Conservation (phyloP, 2,113 vertebrate genomes). For the Elephantulus edwardii region DNA sequence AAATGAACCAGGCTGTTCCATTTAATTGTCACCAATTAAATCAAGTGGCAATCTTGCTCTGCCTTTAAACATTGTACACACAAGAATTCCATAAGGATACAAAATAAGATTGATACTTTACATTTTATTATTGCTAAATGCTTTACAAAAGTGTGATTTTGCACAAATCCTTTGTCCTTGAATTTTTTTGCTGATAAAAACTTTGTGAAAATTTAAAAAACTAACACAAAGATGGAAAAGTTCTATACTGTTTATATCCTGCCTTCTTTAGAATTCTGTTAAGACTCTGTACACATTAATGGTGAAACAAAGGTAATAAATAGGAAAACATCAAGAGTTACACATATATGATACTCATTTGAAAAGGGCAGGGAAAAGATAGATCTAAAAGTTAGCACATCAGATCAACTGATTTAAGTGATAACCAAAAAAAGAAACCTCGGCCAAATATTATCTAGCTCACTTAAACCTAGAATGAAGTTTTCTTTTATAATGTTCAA, state of each 20-base stretch:
- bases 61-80: neutral
- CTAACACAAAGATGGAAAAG: neutral
- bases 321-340: neutral
- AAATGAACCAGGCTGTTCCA: neutral
- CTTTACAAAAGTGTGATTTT: constrained; percentile 20
- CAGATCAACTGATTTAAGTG: neutral
- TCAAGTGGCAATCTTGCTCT: neutral
- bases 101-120: neutral
- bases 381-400: constrained; percentile 31
- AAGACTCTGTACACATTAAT: neutral
- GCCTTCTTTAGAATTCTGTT: constrained; percentile 7
- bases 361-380: neutral
- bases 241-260: neutral
- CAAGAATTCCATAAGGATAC: neutral
- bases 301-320: constrained; percentile 3
- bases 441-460: neutral
- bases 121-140: neutral
- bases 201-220: constrained; percentile 8
- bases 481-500: constrained; percentile 9
- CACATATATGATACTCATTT: neutral
- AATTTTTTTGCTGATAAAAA: constrained; percentile 44
- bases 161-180: neutral
- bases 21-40: neutral
- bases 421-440: neutral
- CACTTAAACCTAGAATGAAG: neutral